Evolutionary conservation across 2,113 vertebrate species (phyloP).

Genomic region (Orientallactaga bullata): DNA sequence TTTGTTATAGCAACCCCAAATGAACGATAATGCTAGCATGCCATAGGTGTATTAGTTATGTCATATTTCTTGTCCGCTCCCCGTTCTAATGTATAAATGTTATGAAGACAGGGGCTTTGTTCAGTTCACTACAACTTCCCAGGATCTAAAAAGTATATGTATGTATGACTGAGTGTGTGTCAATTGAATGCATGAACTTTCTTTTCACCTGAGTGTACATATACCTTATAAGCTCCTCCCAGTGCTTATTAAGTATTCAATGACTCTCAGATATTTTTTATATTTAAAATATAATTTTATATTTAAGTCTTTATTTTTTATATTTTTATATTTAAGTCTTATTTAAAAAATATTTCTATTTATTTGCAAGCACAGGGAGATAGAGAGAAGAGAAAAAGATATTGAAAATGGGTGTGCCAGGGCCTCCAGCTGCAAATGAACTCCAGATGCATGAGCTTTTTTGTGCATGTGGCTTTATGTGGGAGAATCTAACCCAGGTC

Average conservation of each 20-base stretch:
- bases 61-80: neutral
- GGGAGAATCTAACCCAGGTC: no score
- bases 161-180: neutral
- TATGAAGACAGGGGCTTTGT: neutral
- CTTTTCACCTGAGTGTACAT: neutral
- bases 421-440: no score
- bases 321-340: no score
- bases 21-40: neutral
- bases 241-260: neutral
- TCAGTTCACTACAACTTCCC: neutral
- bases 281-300: neutral
- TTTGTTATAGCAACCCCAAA: neutral
- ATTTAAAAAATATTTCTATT: no score
- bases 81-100: neutral
- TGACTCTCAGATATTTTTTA: slow-evolving; percentile 6
- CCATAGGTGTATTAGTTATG: no score
- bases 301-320: no score
- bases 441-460: no score
- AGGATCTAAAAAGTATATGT: neutral
- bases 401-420: no score
- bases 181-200: slow-evolving; percentile 21
- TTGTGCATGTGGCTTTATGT: no score
- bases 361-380: no score
- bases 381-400: no score
- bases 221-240: neutral